phyloP scores from a whole-genome alignment of 1,140 invertebrate genomes.

The Bathynomus jamesi region DNA sequence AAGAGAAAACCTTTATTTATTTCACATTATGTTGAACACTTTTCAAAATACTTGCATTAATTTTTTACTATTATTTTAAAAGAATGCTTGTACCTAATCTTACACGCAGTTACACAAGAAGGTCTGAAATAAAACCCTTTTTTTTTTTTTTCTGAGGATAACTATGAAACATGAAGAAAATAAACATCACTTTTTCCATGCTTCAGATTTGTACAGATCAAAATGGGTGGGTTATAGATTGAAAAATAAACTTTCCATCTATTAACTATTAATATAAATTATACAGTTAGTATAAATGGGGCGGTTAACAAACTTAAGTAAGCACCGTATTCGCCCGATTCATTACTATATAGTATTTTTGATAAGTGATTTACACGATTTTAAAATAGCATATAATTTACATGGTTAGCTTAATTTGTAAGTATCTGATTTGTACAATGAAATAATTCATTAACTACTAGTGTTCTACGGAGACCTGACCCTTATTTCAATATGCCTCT shows the following conservation, averaged over 20 bases:
- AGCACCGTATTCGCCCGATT: neutral
- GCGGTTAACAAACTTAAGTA: neutral
- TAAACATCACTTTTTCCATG: neutral
- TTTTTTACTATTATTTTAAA: neutral
- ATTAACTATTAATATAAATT: conserved; percentile 1
- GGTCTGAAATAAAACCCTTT: neutral
- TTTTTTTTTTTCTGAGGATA: neutral
- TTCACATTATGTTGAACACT: conserved; percentile 1
- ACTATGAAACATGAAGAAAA: neutral
- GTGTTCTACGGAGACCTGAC: neutral
- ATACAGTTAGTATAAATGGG: neutral
- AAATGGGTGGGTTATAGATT: neutral
- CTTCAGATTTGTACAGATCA: neutral
- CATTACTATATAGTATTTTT: neutral
- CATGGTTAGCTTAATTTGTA: neutral
- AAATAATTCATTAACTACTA: neutral
- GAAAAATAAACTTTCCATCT: conserved; percentile 1
- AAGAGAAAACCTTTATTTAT: no score
- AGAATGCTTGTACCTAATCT: neutral
- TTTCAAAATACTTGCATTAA: conserved; percentile 1
- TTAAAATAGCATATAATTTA: neutral
- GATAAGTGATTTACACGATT: no score
- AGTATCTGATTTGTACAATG: neutral
- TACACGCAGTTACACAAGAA: neutral
- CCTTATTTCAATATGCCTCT: neutral